Evolutionary conservation across 2,797 vertebrate species (phyloP).

Genomic region (Poecilia picta): DNA sequence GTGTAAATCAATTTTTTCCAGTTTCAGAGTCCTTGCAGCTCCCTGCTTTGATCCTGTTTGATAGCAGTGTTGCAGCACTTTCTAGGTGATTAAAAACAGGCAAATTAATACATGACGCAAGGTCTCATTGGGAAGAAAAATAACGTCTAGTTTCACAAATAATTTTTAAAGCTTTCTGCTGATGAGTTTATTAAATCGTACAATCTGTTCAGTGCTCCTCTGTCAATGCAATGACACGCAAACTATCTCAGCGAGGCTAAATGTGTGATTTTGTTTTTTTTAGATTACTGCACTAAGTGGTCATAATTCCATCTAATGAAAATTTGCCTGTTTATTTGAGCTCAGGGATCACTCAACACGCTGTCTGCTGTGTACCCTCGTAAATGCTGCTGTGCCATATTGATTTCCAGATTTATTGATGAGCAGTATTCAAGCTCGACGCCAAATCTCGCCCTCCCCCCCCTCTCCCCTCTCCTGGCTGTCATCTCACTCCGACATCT

Average conservation of each 20-base stretch:
- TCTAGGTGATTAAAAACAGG: constrained; percentile 12
- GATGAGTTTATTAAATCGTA: constrained; percentile 25
- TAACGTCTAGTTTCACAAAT: constrained; percentile 8
- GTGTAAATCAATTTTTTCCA: neutral
- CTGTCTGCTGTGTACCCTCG: constrained; percentile 21
- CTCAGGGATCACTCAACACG: constrained; percentile 35
- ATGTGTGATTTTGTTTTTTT: neutral
- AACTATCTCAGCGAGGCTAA: neutral
- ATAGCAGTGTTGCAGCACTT: neutral
- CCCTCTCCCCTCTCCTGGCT: constrained; percentile 23
- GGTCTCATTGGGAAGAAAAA: constrained; percentile 6
- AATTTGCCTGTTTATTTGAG: constrained; percentile 15
- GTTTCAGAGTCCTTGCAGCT: neutral
- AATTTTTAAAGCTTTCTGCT: constrained; percentile 44
- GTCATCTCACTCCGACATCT: constrained; percentile 56
- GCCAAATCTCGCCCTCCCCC: constrained; percentile 18
- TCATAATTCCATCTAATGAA: constrained; percentile 36
- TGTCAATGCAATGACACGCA: constrained; percentile 26
- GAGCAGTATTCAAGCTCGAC: constrained; percentile 54
- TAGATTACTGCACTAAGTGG: constrained; percentile 4
- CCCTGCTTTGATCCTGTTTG: neutral
- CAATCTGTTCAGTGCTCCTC: constrained; percentile 41
- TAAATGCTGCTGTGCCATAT: constrained; percentile 31
- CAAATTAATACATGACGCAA: neutral
- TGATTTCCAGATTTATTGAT: constrained; percentile 52